Percentiles rank a stretch among this genome's conserved stretches.
Evolutionary conservation across 2,888 invertebrate genomes (phyloP).

Genomic region (Aporophyla lueneburgensis): DNA sequence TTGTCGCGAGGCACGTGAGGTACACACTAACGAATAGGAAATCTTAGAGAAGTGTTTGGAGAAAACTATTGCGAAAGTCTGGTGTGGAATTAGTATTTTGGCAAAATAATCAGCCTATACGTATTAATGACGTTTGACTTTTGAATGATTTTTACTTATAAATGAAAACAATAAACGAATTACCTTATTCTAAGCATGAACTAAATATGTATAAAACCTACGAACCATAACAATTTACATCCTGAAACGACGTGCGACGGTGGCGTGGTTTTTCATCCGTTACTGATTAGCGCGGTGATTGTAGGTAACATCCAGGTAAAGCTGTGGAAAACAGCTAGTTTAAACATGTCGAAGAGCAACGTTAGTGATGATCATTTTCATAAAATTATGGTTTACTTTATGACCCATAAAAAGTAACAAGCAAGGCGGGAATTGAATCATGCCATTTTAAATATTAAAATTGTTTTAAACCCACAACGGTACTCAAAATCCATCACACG

Average conservation of each 20-base stretch:
- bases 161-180: neutral
- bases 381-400: neutral
- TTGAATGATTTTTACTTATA: neutral
- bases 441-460: constrained; percentile 12
- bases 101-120: neutral
- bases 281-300: neutral
- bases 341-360: neutral
- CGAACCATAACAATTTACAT: neutral
- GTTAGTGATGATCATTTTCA: neutral
- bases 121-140: neutral
- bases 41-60: constrained; percentile 15
- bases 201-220: neutral
- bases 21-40: constrained; percentile 43
- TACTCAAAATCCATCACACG: constrained; percentile 14
- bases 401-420: constrained; percentile 5
- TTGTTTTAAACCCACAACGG: neutral
- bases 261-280: neutral
- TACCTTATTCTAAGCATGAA: neutral
- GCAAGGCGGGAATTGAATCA: constrained; percentile 3
- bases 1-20: constrained; percentile 50
- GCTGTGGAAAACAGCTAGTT: neutral
- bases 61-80: constrained; percentile 10
- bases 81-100: constrained; percentile 14
- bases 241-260: too few species aligned
- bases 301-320: neutral